Conservation (phyloP, 2,797 vertebrate species). For the Tauraco hartlaubi region DNA sequence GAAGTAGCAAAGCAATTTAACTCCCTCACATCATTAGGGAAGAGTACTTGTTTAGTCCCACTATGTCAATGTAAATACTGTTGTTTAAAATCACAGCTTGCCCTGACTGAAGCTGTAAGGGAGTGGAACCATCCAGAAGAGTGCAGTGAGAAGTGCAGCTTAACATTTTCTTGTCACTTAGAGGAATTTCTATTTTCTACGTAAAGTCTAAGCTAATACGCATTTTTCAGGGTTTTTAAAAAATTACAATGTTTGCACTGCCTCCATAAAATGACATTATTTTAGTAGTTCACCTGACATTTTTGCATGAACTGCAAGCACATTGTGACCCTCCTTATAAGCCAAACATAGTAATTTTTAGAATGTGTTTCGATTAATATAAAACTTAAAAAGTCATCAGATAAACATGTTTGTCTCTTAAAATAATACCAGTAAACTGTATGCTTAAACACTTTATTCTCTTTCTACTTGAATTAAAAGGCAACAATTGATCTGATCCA, state of each 20-base stretch:
- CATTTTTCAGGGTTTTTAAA: not conserved
- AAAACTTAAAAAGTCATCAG: not conserved
- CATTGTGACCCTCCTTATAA: not conserved
- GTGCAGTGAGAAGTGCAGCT: not conserved
- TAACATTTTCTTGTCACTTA: not conserved
- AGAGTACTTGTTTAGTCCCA: not conserved
- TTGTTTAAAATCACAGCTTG: not conserved
- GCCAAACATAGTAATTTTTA: not conserved
- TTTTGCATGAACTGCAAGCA: not conserved
- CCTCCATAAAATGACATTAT: not conserved
- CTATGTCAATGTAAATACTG: not conserved
- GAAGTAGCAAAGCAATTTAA: not conserved
- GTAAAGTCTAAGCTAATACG: not conserved
- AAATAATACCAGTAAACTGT: not conserved
- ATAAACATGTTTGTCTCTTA: not conserved
- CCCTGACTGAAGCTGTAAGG: not conserved
- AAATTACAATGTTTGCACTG: not conserved
- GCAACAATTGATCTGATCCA: conserved; percentile 20
- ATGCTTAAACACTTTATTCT: not conserved
- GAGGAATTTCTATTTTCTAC: not conserved
- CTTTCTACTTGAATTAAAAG: conserved; percentile 42
- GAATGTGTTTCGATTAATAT: not conserved
- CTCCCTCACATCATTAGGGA: not conserved
- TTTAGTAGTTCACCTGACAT: not conserved
- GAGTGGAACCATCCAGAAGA: not conserved